Evolutionary conservation across 2,888 invertebrate species (phyloP), one percentile per base, ranked within the genome.

Genomic region (Microdon myrmicae): DNA sequence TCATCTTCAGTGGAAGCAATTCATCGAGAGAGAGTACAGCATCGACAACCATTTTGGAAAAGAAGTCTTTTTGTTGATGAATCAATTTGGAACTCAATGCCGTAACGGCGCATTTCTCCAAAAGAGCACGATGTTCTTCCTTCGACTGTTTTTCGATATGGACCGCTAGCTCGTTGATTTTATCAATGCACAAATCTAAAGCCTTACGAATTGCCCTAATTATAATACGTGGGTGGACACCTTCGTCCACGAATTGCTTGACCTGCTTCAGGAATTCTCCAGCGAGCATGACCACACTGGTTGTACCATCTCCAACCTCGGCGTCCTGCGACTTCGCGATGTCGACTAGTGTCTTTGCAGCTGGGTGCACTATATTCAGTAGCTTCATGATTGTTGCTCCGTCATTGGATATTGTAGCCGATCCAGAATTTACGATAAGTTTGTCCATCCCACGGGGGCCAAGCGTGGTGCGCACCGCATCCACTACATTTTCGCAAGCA

Each of bases 381-480:
- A 96, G 84, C 81, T 97, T 98, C 86, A 99, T 88, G 67, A 99
- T 98, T 0, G 99, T 99, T 4, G 99, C 99, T 8, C 99, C 99
- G 81, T 99, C 99, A 76, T 99, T 99, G 1, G 98, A 98, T 70
- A 99, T 98, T 2, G 96, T 96, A 0, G 96, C 91, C 76, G 92
- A 94, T 53, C 96, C 95, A 64, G 85, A 84, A 75, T 94, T 92
- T 0, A 99, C 96, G 59, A 99, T 95, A 41, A 99, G 84, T 79
- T 99, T 99, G 81, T 99, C 99, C 96, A 99, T 96, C 68, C 99
- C 99, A 17, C 99, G 87, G 4, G 99, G 99, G 31, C 99, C 99
- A 28, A 99, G 84, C 0, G 99, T 99, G 1, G 99, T 99, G 54
- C 97, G 87, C 1, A 86, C 95, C 25, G 96, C 92, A 83, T 99